A percentile compares a stretch with the other conserved stretches of the same genome.
These are phyloP conservation scores for Cotesia congregata DNA, from an alignment of 2,888 invertebrate species.

Conservation along the genomic window DNA sequence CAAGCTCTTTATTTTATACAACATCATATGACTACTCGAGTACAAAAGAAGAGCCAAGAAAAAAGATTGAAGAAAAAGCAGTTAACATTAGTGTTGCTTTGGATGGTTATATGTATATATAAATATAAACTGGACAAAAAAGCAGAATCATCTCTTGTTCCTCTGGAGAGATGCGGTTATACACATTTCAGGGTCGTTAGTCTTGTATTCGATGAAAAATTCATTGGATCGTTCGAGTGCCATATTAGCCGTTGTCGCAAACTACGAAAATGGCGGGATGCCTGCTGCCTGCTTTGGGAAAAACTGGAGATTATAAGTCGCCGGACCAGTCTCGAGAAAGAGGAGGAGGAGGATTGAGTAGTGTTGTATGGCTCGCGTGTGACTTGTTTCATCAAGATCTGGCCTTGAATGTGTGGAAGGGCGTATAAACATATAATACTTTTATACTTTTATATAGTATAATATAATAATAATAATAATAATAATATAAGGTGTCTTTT, in stretches of 20 bases:
- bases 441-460: background rate
- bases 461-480: background rate
- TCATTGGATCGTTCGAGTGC: slow-evolving; percentile 46
- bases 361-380: slow-evolving; percentile 22
- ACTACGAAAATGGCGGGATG: slow-evolving; percentile 54
- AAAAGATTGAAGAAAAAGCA: slow-evolving; percentile 1
- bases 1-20: background rate
- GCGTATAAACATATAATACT: slow-evolving; percentile 21
- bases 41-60: background rate
- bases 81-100: background rate
- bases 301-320: slow-evolving; percentile 53
- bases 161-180: slow-evolving; percentile 28
- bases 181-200: slow-evolving; percentile 40
- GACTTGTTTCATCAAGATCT: slow-evolving; percentile 29
- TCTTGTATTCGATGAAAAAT: slow-evolving; percentile 53
- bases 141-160: slow-evolving; percentile 12
- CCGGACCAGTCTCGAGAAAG: slow-evolving; percentile 40
- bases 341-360: background rate
- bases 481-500: background rate
- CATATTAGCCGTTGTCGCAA: slow-evolving; percentile 41
- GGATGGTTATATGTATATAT: background rate
- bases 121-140: slow-evolving; percentile 18
- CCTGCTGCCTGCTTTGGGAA: slow-evolving; percentile 52
- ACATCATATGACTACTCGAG: background rate
- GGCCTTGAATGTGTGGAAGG: slow-evolving; percentile 48